Base-by-base conservation (phyloP, 2,113 vertebrate species). In the Hyperoodon ampullatus region DNA sequence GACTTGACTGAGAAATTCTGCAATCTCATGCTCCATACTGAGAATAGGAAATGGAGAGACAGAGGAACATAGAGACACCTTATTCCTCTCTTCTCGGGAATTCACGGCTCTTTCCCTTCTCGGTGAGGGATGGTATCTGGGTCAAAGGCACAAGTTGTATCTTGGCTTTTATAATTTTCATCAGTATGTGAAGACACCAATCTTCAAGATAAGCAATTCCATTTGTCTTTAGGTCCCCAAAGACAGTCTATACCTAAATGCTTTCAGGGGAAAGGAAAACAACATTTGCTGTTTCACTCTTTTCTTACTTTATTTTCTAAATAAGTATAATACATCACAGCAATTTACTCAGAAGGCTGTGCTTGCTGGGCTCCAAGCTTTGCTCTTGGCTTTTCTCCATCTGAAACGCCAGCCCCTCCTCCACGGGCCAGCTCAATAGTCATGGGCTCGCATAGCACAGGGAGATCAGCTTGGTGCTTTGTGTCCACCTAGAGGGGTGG, bases 241-340 rank as follows among this genome's bases (percentile, higher is more conserved):
- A 93, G 90, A 78, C 33, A 71, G 75, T 66, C 30, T 92, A 24
- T 14, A n/a, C 58, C 58, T 47, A 90, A 88, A 68, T 94, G 66
- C 33, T 85, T 96, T 88, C 66, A 55, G 35, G 88, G 55, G 66
- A 95, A 90, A 93, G 39, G 47, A 96, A 92, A 94, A 83, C 30
- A 78, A 65, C 74, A 66, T 85, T 74, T 68, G 19, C 19, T 65
- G 19, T 84, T 95, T 80, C 66, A 35, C 39, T 90, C 68, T 92
- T 85, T 85, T 81, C 83, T 96, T 78, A 74, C 65, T 96, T 95
- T 68, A 78, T 91, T 95, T 93, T 83, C 90, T 86, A 87, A 95
- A 65, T 60, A 77, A 81, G 35, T 83, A 23, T 44, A 83, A 87
- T 15, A 50, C 4, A 35, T 10, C 23, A 50, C 18, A 65, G 35